phyloP scores from a whole-genome alignment of 2,797 vertebrate species.

The Craterocephalus amniculus region DNA sequence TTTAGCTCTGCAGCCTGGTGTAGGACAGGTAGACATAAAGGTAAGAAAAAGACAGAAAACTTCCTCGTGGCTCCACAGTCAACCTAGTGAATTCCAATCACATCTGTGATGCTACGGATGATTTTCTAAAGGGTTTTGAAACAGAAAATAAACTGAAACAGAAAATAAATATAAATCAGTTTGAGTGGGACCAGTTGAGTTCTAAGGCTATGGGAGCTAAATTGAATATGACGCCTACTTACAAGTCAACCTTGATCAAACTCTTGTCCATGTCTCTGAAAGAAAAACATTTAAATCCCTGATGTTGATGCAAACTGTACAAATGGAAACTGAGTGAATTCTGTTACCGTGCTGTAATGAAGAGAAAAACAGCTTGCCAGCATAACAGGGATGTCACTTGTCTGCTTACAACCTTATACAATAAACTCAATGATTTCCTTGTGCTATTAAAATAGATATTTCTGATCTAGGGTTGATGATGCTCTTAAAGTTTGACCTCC shows the following conservation, averaged over 20 bases:
- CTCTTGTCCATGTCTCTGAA: neutral
- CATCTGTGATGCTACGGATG: neutral
- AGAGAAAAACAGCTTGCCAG: neutral
- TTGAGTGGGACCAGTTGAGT: neutral
- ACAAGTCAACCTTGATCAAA: neutral
- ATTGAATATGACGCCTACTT: neutral
- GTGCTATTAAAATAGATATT: neutral
- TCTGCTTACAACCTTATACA: neutral
- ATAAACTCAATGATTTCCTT: neutral
- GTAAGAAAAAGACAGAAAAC: slow-evolving; percentile 73
- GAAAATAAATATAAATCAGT: neutral
- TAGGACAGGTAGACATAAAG: slow-evolving; percentile 70
- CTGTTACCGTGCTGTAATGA: neutral
- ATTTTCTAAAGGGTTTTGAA: neutral
- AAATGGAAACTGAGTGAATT: neutral
- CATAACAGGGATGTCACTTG: neutral
- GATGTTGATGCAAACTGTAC: neutral
- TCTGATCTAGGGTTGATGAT: neutral
- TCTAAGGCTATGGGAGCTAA: neutral
- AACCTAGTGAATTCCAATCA: slow-evolving; percentile 14
- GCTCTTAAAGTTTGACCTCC: slow-evolving; percentile 7
- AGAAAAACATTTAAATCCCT: neutral
- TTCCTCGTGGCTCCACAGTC: slow-evolving; percentile 26
- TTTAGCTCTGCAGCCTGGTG: slow-evolving; percentile 53
- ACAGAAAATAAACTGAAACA: neutral